Evolutionary conservation across 2,797 vertebrate species (phyloP).

Genomic region (Chelonia mydas): DNA sequence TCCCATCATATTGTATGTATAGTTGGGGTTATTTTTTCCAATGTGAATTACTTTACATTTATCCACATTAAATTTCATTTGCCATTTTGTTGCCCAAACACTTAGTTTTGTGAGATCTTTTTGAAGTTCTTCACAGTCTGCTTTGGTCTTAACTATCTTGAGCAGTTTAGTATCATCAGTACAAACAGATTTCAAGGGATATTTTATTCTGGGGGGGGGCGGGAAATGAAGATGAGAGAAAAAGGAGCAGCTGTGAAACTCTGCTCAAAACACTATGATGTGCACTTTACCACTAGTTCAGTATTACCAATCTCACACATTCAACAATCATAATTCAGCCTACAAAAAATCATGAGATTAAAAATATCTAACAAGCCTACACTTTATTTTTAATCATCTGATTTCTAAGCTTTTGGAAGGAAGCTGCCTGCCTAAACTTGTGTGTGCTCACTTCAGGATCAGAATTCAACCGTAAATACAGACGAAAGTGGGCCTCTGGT

Average conservation of each 20-base stretch:
- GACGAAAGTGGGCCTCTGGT: neutral
- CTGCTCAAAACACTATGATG: neutral
- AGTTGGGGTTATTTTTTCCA: too few species aligned
- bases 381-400: neutral
- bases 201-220: neutral
- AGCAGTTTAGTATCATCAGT: rapidly evolving
- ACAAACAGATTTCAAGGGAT: too few species aligned
- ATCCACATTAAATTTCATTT: too few species aligned
- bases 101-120: too few species aligned
- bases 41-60: too few species aligned
- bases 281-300: neutral
- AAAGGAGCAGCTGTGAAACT: neutral
- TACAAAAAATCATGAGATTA: neutral
- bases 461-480: too few species aligned
- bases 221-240: neutral
- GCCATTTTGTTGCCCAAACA: too few species aligned
- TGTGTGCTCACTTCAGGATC: neutral
- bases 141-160: too few species aligned
- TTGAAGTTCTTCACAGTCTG: too few species aligned
- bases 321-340: neutral
- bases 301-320: neutral
- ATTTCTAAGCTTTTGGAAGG: neutral
- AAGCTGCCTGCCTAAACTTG: neutral
- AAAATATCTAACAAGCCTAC: neutral
- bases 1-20: too few species aligned